Base-by-base conservation (phyloP, 2,888 invertebrate genomes). In the Dysmachus trigonus region DNA sequence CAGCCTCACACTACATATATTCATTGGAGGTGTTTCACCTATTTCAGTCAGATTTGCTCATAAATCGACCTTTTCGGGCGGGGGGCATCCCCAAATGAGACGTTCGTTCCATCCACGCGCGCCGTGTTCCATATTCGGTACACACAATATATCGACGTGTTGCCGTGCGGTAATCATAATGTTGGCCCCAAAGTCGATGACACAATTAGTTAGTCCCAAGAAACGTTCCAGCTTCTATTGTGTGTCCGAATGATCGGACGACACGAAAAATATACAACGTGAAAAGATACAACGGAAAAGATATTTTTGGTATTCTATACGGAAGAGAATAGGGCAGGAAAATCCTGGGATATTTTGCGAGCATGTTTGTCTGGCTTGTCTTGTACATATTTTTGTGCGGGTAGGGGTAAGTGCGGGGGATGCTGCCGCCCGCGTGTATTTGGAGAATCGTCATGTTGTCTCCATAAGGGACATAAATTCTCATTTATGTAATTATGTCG, bases 401-500 rank as follows among this genome's bases (percentile, higher is more conserved):
- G n/a, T n/a, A n/a, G n/a, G n/a, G n/a, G n/a, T n/a, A n/a, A n/a
- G n/a, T 41, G 13, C 7, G 81, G 27, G 82, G 22, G 38, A 41
- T 72, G 83, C 30, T 30, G 38, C 35, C 38, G 62, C 35, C 30
- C 41, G 71, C 18, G 22, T 33, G 81, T 53, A 62, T 62, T 62
- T 7, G 2, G 71, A 84, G 82, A 83, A 85, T 87, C 85, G 87
- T 86, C 87, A 77, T 86, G 41, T 86, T 87, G 87, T 87, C 86
- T 87, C 87, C 87, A 87, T 87, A 72, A 86, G 77, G 51, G 31
- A 85, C 87, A 87, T 87, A 87, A 86, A 87, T 86, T 86, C 81
- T 85, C 85, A 86, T 87, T 87, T 87, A 83, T 83, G 71, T 83
- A 83, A 83, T 83, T 83, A 87, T 87, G 85, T 86, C 84, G 72